These are phyloP conservation scores for Pterobdella sp. DNA, from an alignment of 2,888 invertebrate species.

Conservation along the genomic window DNA sequence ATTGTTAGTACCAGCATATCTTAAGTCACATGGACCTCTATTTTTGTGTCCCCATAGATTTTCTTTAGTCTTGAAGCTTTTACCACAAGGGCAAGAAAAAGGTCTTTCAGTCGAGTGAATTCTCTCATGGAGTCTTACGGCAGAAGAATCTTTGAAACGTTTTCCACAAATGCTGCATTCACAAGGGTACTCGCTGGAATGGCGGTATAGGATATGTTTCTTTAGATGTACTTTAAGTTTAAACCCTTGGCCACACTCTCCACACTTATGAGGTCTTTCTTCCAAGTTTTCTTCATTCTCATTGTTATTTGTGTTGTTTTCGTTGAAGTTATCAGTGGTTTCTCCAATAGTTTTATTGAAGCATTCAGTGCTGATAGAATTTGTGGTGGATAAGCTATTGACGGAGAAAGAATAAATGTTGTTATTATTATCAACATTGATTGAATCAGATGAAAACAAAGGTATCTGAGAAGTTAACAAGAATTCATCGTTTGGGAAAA, in stretches of 20 bases:
- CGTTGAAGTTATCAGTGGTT: background rate
- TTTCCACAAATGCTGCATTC: slow-evolving; percentile 40
- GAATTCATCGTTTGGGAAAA: background rate
- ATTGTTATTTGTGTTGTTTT: slow-evolving; percentile 10
- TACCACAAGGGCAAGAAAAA: slow-evolving; percentile 37
- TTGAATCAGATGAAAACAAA: background rate
- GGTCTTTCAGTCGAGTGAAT: slow-evolving; percentile 38
- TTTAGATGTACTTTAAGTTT: slow-evolving; percentile 40
- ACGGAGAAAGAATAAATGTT: background rate
- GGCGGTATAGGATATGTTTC: slow-evolving; percentile 39
- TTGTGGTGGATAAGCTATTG: background rate
- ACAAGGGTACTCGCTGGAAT: slow-evolving; percentile 39
- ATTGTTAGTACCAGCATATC: background rate
- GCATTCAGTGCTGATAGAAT: background rate
- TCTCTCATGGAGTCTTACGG: slow-evolving; percentile 37
- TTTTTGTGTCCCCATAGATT: slow-evolving; percentile 40
- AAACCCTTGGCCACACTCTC: slow-evolving; percentile 38
- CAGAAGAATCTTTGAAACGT: slow-evolving; percentile 39
- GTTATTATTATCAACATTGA: background rate
- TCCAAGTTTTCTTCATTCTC: slow-evolving; percentile 14
- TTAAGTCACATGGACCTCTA: slow-evolving; percentile 36
- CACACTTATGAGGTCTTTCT: slow-evolving; percentile 36
- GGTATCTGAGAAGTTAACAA: background rate
- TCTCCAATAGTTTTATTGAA: background rate
- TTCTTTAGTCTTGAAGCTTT: slow-evolving; percentile 39